phyloP scores from a whole-genome alignment of 1,140 invertebrate species.

The Rhizoglyphus robini region DNA sequence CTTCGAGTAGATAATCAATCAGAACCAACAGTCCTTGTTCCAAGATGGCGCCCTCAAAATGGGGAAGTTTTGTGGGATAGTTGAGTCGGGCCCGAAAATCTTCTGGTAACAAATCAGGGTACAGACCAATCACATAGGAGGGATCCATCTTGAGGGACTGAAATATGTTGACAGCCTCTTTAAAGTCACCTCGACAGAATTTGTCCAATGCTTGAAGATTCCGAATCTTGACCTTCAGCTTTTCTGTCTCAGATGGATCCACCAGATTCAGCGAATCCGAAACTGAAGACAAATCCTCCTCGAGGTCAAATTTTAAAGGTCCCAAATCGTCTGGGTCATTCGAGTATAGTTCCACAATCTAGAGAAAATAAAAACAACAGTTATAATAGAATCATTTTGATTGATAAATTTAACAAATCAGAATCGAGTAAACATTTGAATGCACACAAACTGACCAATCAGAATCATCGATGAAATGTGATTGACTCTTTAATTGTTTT shows the following conservation, averaged over 20 bases:
- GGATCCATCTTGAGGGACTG: conserved; percentile 75
- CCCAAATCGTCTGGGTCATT: background rate
- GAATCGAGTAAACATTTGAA: no score
- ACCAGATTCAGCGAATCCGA: background rate
- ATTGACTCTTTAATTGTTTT: no score
- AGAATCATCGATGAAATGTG: no score
- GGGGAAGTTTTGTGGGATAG: conserved; percentile 44
- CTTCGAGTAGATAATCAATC: conserved; percentile 71
- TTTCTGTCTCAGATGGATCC: conserved; percentile 47
- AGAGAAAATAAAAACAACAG: background rate
- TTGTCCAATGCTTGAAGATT: conserved; percentile 76
- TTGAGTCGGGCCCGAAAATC: conserved; percentile 41
- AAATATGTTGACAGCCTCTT: conserved; percentile 80
- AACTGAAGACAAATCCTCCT: background rate
- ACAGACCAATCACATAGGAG: conserved; percentile 81
- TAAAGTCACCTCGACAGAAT: conserved; percentile 71
- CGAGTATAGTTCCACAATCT: background rate
- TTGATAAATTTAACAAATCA: no score
- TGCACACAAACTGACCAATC: no score
- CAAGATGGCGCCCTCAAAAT: conserved; percentile 63
- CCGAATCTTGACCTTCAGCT: conserved; percentile 70
- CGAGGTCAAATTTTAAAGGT: background rate
- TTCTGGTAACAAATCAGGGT: conserved; percentile 70
- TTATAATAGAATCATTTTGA: background rate
- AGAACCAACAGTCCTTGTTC: conserved; percentile 75